Evolutionary conservation across 2,888 invertebrate genomes (phyloP).

Genomic region (Tachystola acroxantha): DNA sequence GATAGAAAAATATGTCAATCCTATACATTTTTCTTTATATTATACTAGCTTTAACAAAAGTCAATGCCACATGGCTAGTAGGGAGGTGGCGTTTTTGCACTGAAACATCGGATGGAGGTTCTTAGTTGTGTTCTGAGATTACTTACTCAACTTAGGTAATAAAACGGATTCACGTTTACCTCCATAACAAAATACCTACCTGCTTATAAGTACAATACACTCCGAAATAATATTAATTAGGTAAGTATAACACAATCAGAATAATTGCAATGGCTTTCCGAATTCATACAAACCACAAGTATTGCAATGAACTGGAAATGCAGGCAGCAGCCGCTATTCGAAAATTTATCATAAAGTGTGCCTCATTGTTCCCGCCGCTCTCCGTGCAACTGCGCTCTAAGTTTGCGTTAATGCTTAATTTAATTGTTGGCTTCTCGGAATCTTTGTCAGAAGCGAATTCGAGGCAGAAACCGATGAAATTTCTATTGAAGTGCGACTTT

Average conservation of each 20-base stretch:
- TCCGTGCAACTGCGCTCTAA: constrained; percentile 35
- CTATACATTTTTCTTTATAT: no score
- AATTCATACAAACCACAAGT: constrained; percentile 3
- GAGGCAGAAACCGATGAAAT: constrained; percentile 25
- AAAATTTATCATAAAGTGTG: constrained; percentile 45
- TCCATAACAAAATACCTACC: neutral
- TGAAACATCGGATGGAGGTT: no score
- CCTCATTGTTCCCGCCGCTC: constrained; percentile 41
- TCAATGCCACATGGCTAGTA: no score
- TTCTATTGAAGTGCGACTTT: no score
- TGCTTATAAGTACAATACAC: no score
- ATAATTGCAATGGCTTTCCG: neutral
- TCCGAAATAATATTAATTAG: no score
- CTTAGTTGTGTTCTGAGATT: no score
- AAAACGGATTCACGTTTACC: neutral
- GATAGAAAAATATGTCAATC: no score
- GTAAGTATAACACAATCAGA: no score
- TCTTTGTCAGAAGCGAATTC: constrained; percentile 33
- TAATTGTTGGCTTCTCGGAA: constrained; percentile 43
- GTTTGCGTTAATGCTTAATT: constrained; percentile 36
- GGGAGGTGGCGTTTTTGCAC: no score
- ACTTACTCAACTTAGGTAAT: no score
- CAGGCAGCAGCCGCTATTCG: constrained; percentile 27
- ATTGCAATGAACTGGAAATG: constrained; percentile 33
- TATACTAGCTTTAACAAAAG: no score